These are phyloP conservation scores for Amazona ochrocephala DNA, from an alignment of 2,797 vertebrate species.

Conservation along the genomic window DNA sequence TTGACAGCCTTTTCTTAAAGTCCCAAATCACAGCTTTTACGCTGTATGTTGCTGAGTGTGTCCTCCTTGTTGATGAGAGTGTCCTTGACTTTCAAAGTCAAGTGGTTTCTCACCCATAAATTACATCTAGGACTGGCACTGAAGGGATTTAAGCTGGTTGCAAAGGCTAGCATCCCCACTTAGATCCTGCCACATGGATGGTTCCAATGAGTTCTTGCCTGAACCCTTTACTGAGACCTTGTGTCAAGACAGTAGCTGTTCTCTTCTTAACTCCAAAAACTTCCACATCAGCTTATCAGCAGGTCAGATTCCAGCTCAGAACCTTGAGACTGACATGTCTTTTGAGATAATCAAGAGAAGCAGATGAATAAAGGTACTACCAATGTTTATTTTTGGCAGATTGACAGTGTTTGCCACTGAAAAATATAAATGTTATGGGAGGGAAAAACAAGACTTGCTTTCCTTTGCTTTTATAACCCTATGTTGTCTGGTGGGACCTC, in stretches of 20 bases:
- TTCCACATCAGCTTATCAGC: not conserved
- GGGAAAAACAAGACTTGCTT: not conserved
- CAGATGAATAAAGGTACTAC: not conserved
- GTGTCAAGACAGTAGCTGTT: not conserved
- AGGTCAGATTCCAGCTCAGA: not conserved
- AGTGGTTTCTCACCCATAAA: not conserved
- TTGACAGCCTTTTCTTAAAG: not conserved
- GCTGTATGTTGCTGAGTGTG: not conserved
- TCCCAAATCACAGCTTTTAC: not conserved
- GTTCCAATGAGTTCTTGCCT: not conserved
- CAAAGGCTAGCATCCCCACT: not conserved
- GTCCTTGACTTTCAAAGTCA: constrained; percentile 25
- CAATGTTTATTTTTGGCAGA: not conserved
- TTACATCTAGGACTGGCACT: not conserved
- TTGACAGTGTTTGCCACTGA: not conserved
- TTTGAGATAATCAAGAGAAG: not conserved
- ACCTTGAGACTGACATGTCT: not conserved
- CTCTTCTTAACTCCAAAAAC: not conserved
- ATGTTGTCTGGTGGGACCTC: not conserved
- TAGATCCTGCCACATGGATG: not conserved
- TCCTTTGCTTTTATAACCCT: not conserved
- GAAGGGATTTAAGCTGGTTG: not conserved
- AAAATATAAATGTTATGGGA: not conserved
- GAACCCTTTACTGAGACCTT: not conserved
- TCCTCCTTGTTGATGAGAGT: not conserved